phyloP scores from a whole-genome alignment of 2,888 invertebrate genomes.

The Monoplex corrugatus region DNA sequence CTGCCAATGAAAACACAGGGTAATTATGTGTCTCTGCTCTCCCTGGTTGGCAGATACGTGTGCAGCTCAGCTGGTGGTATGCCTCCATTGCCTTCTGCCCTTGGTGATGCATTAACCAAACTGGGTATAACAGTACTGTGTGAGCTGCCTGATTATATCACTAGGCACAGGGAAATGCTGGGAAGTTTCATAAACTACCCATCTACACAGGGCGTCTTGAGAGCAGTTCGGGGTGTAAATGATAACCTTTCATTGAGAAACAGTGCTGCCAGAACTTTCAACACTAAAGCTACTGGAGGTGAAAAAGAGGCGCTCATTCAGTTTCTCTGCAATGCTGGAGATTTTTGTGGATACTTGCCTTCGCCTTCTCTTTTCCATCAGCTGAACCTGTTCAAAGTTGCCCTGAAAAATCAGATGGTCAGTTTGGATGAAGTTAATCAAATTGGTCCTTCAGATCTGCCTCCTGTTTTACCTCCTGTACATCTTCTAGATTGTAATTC shows the following conservation, averaged over 20 bases:
- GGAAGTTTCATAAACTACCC: slow-evolving; percentile 51
- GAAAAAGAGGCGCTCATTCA: slow-evolving; percentile 35
- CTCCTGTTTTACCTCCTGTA: slow-evolving; percentile 18
- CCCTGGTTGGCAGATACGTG: slow-evolving; percentile 53
- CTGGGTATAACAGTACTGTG: slow-evolving; percentile 42
- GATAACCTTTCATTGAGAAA: neutral
- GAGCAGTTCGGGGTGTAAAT: slow-evolving; percentile 19
- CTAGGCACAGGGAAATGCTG: slow-evolving; percentile 19
- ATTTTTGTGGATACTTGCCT: neutral
- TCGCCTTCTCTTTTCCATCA: slow-evolving; percentile 24
- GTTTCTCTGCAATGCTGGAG: neutral
- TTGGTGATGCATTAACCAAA: neutral
- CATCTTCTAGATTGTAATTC: slow-evolving; percentile 1
- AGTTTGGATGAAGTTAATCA: slow-evolving; percentile 1
- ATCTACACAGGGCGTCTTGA: slow-evolving; percentile 43
- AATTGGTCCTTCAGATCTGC: slow-evolving; percentile 18
- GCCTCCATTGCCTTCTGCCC: neutral
- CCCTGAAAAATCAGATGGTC: slow-evolving; percentile 6
- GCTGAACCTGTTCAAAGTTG: slow-evolving; percentile 39
- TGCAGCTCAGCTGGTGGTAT: slow-evolving; percentile 16
- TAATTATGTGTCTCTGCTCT: slow-evolving; percentile 47
- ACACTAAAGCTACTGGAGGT: neutral
- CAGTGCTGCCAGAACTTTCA: slow-evolving; percentile 26
- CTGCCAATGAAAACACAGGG: neutral
- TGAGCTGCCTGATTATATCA: slow-evolving; percentile 45